Conservation (phyloP, 2,797 vertebrate genomes). For the Capromys pilorides region DNA sequence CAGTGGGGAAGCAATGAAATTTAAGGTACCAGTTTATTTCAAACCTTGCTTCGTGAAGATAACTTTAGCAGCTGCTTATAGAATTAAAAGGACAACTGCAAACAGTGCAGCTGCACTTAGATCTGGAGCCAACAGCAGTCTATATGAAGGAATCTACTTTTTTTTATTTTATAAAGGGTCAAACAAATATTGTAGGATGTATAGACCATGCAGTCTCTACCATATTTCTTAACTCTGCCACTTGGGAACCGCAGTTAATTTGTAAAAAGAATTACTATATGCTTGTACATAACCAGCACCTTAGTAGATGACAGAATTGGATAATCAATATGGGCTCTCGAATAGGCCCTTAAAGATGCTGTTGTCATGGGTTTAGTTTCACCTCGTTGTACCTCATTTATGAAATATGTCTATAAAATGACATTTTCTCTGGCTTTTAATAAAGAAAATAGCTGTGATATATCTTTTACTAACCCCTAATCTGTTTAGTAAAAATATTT, state of each 20-base stretch:
- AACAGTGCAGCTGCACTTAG: background rate
- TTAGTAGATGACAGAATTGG: background rate
- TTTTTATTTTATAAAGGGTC: background rate
- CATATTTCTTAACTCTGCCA: background rate
- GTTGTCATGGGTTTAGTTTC: background rate
- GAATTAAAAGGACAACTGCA: background rate
- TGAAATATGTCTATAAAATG: conserved; percentile 34
- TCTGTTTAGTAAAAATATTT: conserved; percentile 45
- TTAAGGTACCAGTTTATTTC: background rate
- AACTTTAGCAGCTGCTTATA: background rate
- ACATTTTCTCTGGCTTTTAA: conserved; percentile 17
- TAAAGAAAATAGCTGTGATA: conserved; percentile 3
- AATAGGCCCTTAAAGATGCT: background rate
- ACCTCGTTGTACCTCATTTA: background rate
- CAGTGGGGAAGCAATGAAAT: background rate
- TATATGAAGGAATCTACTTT: background rate
- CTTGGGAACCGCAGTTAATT: background rate
- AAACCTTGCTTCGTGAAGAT: background rate
- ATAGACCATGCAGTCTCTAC: background rate
- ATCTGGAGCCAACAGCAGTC: background rate
- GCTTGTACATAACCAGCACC: background rate
- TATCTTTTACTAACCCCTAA: background rate
- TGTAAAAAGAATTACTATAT: background rate
- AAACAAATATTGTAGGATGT: conserved; percentile 20
- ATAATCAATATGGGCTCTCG: background rate